Evolutionary conservation across 2,797 vertebrate species (phyloP).

Genomic region (Rhinogobio ventralis): DNA sequence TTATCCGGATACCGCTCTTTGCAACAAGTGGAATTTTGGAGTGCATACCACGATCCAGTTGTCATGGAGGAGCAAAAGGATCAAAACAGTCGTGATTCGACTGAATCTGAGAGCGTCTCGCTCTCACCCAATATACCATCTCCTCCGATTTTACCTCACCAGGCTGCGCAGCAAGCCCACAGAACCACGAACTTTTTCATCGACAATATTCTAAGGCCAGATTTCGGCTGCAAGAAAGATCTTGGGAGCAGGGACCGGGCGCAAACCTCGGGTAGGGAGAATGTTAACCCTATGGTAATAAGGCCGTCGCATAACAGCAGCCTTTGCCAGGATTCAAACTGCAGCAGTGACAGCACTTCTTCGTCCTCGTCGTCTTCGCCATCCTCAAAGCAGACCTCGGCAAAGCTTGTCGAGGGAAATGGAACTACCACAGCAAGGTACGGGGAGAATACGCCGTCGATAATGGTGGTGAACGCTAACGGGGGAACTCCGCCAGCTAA

Average conservation of each 20-base stretch:
- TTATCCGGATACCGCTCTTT: constrained; percentile 72
- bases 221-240: constrained; percentile 95
- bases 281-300: constrained; percentile 83
- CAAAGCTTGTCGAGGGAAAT: constrained; percentile 79
- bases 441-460: constrained; percentile 84
- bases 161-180: constrained; percentile 85
- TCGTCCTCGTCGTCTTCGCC: constrained; percentile 77
- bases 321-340: constrained; percentile 88
- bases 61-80: constrained; percentile 91
- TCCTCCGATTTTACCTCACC: constrained; percentile 81
- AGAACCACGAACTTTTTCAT: constrained; percentile 97
- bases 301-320: constrained; percentile 81
- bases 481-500: constrained; percentile 79
- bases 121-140: constrained; percentile 87
- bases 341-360: constrained; percentile 87
- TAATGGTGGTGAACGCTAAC: constrained; percentile 86
- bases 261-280: constrained; percentile 86
- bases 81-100: constrained; percentile 82
- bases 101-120: constrained; percentile 88
- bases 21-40: constrained; percentile 80
- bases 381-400: constrained; percentile 72
- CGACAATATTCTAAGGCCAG: constrained; percentile 94
- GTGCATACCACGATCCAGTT: constrained; percentile 68
- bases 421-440: constrained; percentile 76
- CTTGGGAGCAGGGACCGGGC: constrained; percentile 80